phyloP scores from a whole-genome alignment of 2,888 invertebrate genomes.

The Pristionchus maxplancki region DNA sequence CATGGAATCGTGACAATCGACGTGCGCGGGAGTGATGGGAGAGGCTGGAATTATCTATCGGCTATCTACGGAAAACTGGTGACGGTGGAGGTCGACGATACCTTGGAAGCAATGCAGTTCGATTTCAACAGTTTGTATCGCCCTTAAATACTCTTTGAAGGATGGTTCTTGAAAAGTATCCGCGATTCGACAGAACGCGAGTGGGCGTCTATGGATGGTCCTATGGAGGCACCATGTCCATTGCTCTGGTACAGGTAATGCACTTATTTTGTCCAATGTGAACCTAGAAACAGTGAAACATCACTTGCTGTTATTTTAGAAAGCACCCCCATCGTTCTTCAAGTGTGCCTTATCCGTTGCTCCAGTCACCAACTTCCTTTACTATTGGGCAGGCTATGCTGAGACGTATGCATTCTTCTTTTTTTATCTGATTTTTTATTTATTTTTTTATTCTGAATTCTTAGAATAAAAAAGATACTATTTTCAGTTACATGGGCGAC shows the following conservation, averaged over 20 bases:
- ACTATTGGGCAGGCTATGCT: constrained; percentile 95
- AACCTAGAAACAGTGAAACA: too few relatives aligned
- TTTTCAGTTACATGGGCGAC: constrained; percentile 90
- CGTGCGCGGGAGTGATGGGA: constrained; percentile 90
- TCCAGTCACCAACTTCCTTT: constrained; percentile 95
- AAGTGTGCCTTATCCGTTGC: constrained; percentile 95
- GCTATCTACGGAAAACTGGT: constrained; percentile 88
- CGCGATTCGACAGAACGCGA: constrained; percentile 78
- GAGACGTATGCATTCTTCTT: constrained; percentile 81
- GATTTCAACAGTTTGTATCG: too few relatives aligned
- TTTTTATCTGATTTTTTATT: too few relatives aligned
- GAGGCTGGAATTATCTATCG: constrained; percentile 83
- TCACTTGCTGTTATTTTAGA: background rate
- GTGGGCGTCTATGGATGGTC: constrained; percentile 96
- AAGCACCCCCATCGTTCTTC: constrained; percentile 83
- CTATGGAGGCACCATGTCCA: constrained; percentile 91
- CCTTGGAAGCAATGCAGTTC: constrained; percentile 85
- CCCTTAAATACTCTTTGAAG: constrained; percentile 11
- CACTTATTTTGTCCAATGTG: too few relatives aligned
- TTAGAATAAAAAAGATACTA: too few relatives aligned
- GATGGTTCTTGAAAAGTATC: constrained; percentile 57
- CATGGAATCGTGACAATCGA: constrained; percentile 94
- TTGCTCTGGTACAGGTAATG: background rate
- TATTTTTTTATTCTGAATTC: too few relatives aligned
- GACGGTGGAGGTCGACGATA: constrained; percentile 93